Base-by-base conservation (phyloP, 2,888 invertebrate species). In the Ypsolopha scabrella region DNA sequence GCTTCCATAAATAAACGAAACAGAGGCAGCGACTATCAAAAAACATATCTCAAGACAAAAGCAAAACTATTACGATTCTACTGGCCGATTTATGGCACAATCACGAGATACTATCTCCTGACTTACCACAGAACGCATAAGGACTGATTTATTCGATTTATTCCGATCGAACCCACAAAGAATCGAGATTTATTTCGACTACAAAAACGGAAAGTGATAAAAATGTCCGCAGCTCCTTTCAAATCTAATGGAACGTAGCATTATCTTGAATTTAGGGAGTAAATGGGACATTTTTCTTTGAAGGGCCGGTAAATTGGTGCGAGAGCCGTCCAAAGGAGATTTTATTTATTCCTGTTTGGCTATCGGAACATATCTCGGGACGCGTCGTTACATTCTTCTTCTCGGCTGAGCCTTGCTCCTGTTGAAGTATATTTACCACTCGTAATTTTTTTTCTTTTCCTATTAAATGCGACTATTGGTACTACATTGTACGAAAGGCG, bases 41-140 rank as follows among this genome's bases (percentile, higher is more conserved):
- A 24, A 24, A 24, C 24, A 24, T 24, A 24, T 24, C 24, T 24
- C 2, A 24, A 24, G 24, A 24, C 24, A 24, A 24, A 24, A 24
- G 24, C 24, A 24, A 24, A 24, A 24, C 24, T 24, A 24, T 43
- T 38, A 45, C 48, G 51, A 55, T 52, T 39, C 24, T 52, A 53
- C 52, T 53, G 8, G 2, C 8, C 49, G 52, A 55, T 55, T 55
- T 55, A 55, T 51, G 51, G 51, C 14, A 50, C 36, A 33, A 38
- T 35, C 46, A 7, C 10, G 41, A 41, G 47, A 47, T 51, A 36
- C 36, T 38, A 52, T 50, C 50, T 11, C 33, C 36, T 35, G 46
- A 41, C 36, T 46, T 47, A 53, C 41, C 51, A 53, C 34, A 11
- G 34, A 37, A 35, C 37, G 45, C 48, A 48, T 43, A 52, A 33